A percentile compares a stretch with the other conserved stretches of the same genome.
Evolutionary conservation across 2,797 vertebrate genomes (phyloP).

Genomic region (Varecia variegata): DNA sequence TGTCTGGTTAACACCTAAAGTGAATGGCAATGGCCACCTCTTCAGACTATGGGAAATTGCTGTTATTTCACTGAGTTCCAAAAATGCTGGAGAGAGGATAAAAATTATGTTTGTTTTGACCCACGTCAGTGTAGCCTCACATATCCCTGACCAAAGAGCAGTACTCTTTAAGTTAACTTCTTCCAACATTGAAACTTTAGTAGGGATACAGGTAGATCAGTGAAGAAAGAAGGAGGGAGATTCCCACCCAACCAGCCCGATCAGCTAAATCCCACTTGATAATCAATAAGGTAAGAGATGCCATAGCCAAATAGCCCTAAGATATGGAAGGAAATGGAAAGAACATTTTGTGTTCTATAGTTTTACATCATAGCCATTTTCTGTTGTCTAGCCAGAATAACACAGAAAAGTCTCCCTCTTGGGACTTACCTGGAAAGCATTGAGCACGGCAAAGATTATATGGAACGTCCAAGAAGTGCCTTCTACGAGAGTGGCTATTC

Average conservation of each 20-base stretch:
- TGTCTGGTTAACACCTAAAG: background rate
- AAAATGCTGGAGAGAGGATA: background rate
- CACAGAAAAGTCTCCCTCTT: background rate
- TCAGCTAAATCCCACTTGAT: background rate
- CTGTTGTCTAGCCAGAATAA: background rate
- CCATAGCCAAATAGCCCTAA: background rate
- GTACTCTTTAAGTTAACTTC: background rate
- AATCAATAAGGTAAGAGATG: background rate
- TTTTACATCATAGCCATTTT: background rate
- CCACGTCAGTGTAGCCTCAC: background rate
- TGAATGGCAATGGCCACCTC: background rate
- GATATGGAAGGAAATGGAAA: background rate
- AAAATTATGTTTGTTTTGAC: background rate
- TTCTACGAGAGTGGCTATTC: slow-evolving; percentile 67
- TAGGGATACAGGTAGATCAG: background rate
- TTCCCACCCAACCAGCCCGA: too few species aligned
- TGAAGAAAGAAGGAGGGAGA: background rate
- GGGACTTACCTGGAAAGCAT: slow-evolving; percentile 84
- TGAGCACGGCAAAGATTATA: slow-evolving; percentile 79
- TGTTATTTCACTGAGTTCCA: background rate
- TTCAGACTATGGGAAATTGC: background rate
- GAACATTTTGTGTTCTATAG: background rate
- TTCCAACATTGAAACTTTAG: background rate
- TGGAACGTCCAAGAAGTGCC: slow-evolving; percentile 56
- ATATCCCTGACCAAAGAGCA: background rate